phyloP scores from a whole-genome alignment of 2,797 vertebrate species.

The Gymnothorax reevesii region DNA sequence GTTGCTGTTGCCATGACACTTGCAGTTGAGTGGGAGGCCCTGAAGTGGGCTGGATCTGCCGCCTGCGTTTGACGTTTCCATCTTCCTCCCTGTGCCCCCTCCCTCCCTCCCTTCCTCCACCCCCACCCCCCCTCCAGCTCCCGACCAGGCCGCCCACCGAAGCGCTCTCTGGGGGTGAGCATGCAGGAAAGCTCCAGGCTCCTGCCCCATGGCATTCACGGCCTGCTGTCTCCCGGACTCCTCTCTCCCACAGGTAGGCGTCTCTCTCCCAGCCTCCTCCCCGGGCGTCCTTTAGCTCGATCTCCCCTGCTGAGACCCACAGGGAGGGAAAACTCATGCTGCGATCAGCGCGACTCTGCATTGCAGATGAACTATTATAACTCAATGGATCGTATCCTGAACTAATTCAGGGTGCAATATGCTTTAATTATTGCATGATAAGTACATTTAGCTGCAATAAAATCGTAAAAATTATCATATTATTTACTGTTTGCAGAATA shows the following conservation, averaged over 20 bases:
- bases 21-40: neutral
- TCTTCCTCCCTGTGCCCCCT: slow-evolving; percentile 2
- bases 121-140: slow-evolving; percentile 72
- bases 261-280: neutral
- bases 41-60: neutral
- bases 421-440: too few relatives aligned
- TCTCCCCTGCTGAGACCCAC: too few relatives aligned
- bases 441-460: too few relatives aligned
- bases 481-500: too few relatives aligned
- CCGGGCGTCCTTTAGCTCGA: too few relatives aligned
- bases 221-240: slow-evolving; percentile 87
- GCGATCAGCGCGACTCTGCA: too few relatives aligned
- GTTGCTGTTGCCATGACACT: neutral
- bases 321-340: too few relatives aligned
- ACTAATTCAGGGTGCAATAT: too few relatives aligned
- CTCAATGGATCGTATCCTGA: too few relatives aligned
- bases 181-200: slow-evolving; percentile 86
- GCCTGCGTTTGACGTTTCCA: neutral
- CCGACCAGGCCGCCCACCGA: slow-evolving; percentile 89
- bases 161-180: slow-evolving; percentile 84
- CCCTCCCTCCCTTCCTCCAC: slow-evolving; percentile 37
- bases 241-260: slow-evolving; percentile 88
- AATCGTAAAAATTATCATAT: too few relatives aligned
- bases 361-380: too few relatives aligned
- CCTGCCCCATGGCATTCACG: slow-evolving; percentile 84